phyloP scores from a whole-genome alignment of 2,797 vertebrate genomes.

The Myotis findleyi region DNA sequence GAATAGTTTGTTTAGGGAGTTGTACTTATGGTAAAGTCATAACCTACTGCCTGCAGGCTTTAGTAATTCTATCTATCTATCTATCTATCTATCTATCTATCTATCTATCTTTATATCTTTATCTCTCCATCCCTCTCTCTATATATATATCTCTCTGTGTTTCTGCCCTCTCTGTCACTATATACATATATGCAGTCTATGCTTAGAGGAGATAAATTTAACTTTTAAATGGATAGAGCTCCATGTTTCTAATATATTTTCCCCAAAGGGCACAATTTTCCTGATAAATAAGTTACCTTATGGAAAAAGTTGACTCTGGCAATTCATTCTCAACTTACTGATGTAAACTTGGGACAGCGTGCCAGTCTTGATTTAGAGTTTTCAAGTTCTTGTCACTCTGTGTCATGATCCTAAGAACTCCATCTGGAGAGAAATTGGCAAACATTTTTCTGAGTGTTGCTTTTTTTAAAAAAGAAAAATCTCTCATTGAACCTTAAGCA shows the following conservation, averaged over 20 bases:
- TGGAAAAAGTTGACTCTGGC: background rate
- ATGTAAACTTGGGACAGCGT: background rate
- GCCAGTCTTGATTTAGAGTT: constrained; percentile 41
- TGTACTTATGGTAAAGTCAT: background rate
- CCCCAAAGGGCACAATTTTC: background rate
- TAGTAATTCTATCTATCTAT: background rate
- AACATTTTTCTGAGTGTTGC: background rate
- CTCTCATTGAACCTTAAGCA: background rate
- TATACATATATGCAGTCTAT: background rate
- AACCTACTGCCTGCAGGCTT: background rate
- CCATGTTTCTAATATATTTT: background rate
- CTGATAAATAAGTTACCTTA: constrained; percentile 25
- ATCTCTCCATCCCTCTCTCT: background rate
- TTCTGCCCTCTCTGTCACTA: background rate
- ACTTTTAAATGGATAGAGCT: background rate
- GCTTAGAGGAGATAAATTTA: background rate
- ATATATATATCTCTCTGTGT: background rate
- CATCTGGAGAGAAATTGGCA: constrained; percentile 25
- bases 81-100: background rate
- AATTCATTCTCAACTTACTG: background rate
- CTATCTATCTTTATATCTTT: background rate
- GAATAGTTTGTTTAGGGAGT: background rate
- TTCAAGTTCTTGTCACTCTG: background rate
- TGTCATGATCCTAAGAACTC: constrained; percentile 20
- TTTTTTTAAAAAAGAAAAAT: background rate